Conservation (phyloP, 37 sponge, comb jelly and placozoan species). For the Crambe crambe region DNA sequence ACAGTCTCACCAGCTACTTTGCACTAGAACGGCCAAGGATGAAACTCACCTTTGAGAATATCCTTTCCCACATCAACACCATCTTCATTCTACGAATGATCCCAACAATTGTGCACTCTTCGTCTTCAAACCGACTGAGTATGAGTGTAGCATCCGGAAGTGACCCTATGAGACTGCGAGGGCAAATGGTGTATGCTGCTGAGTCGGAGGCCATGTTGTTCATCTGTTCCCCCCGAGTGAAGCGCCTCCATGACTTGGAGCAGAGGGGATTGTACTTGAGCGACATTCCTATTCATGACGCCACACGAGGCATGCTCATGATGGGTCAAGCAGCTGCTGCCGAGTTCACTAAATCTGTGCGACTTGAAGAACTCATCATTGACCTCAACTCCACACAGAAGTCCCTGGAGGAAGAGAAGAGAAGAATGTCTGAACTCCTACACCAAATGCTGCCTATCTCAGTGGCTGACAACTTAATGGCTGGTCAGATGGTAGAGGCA, state of each 20-base stretch:
- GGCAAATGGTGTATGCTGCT: conserved; percentile 84
- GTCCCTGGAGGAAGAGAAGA: conserved; percentile 84
- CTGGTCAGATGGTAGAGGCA: conserved; percentile 77
- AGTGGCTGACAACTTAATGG: conserved; percentile 81
- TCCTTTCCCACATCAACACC: conserved; percentile 84
- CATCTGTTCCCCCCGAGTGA: conserved; percentile 89
- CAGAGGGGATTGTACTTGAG: conserved; percentile 80
- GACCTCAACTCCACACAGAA: conserved; percentile 47
- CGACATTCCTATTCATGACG: conserved; percentile 95
- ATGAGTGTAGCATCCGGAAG: neutral
- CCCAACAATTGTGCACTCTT: neutral
- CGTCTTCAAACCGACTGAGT: neutral
- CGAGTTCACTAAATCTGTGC: conserved; percentile 61
- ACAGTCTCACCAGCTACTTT: conserved; percentile 45
- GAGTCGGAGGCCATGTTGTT: conserved; percentile 76
- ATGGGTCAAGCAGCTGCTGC: conserved; percentile 64
- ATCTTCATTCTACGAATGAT: conserved; percentile 72
- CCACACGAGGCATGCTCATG: conserved; percentile 87
- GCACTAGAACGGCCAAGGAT: conserved; percentile 65
- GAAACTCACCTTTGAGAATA: conserved; percentile 57
- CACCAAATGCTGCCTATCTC: conserved; percentile 84
- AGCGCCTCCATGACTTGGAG: conserved; percentile 70
- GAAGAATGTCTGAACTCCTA: conserved; percentile 79
- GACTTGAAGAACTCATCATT: conserved; percentile 76
- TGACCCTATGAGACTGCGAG: conserved; percentile 71